phyloP scores from a whole-genome alignment of 2,797 vertebrate species.

The Semaprochilodus insignis region DNA sequence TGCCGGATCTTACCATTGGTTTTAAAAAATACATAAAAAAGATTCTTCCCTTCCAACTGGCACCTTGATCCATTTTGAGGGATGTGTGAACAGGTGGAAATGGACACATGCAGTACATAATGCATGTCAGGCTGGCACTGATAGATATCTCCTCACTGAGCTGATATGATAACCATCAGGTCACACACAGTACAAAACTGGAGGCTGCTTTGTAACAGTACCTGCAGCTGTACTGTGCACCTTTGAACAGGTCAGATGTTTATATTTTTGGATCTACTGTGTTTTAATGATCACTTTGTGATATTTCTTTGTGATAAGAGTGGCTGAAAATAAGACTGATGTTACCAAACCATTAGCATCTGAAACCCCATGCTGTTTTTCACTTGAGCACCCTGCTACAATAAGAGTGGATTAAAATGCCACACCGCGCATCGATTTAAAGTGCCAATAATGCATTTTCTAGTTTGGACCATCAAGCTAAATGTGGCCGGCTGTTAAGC shows the following conservation, averaged over 20 bases:
- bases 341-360: background rate
- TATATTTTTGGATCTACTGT: background rate
- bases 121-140: background rate
- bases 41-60: background rate
- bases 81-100: conserved; percentile 14
- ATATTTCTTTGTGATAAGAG: background rate
- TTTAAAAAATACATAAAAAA: conserved; percentile 43
- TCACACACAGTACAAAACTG: background rate
- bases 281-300: background rate
- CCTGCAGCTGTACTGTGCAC: background rate
- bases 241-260: background rate
- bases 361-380: background rate
- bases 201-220: background rate
- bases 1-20: conserved; percentile 1
- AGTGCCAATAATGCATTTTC: conserved; percentile 35
- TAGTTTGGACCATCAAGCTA: conserved; percentile 18
- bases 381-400: conserved; percentile 29
- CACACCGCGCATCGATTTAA: conserved; percentile 45
- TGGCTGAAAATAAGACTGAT: background rate
- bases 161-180: background rate
- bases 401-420: conserved; percentile 34
- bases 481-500: conserved; percentile 35
- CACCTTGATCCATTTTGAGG: conserved; percentile 7
- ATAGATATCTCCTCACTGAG: background rate
- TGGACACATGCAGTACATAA: background rate